phyloP scores from a whole-genome alignment of 1,140 invertebrate species.

The Gryon sp. region DNA sequence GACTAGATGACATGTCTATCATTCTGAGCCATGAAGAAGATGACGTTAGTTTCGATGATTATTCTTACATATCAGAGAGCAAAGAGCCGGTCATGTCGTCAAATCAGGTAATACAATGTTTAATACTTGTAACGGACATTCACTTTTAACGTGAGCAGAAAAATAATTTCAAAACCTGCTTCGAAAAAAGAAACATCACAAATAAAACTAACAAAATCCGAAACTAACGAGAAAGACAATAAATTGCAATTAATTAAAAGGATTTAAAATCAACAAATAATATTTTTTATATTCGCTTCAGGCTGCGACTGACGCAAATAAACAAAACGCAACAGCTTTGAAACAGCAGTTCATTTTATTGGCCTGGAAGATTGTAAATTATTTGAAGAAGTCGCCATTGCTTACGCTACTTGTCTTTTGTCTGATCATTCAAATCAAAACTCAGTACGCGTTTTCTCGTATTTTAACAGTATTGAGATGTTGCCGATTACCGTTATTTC shows the following conservation, averaged over 20 bases:
- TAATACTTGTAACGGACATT: no score
- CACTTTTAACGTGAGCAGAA: no score
- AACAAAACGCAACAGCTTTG: slow-evolving; percentile 63
- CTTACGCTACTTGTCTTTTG: slow-evolving; percentile 71
- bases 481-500: slow-evolving; percentile 75
- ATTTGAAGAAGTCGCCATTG: slow-evolving; percentile 72
- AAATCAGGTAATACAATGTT: slow-evolving; percentile 73
- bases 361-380: slow-evolving; percentile 71
- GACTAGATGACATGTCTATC: slow-evolving; percentile 85
- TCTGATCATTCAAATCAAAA: slow-evolving; percentile 74
- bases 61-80: slow-evolving; percentile 81
- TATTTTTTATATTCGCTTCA: slow-evolving; percentile 75
- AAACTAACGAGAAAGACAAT: no score
- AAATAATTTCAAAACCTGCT: slow-evolving; percentile 44
- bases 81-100: slow-evolving; percentile 73
- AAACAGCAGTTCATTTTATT: slow-evolving; percentile 65
- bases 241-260: no score
- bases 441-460: slow-evolving; percentile 72
- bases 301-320: slow-evolving; percentile 68
- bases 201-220: neutral
- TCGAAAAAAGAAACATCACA: slow-evolving; percentile 10
- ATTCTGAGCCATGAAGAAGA: slow-evolving; percentile 84
- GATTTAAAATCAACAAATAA: slow-evolving; percentile 47
- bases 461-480: slow-evolving; percentile 68
- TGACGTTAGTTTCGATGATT: slow-evolving; percentile 71